A percentile compares a stretch with the other conserved stretches of the same genome.
Evolutionary conservation across 2,797 vertebrate species (phyloP).

Genomic region (Spatula versicolor): DNA sequence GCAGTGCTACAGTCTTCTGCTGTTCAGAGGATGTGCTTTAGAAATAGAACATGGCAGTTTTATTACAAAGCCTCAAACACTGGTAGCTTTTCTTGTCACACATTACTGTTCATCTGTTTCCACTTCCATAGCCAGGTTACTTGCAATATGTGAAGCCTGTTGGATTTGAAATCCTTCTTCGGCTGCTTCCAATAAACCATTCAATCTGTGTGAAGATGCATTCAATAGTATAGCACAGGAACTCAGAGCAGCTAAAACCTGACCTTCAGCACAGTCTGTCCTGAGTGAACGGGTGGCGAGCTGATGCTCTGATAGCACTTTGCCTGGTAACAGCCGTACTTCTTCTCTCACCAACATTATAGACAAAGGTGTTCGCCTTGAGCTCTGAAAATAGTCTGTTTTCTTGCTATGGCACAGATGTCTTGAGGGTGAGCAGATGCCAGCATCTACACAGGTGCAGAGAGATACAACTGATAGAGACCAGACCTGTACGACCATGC

Average conservation of each 20-base stretch:
- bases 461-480: not conserved
- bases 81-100: not conserved
- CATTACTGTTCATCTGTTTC: not conserved
- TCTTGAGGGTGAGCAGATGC: not conserved
- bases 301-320: not conserved
- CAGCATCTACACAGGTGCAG: not conserved
- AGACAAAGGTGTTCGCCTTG: not conserved
- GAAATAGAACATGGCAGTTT: not conserved
- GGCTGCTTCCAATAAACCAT: not conserved
- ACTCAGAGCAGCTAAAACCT: not conserved
- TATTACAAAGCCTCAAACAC: not conserved
- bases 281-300: not conserved
- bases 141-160: not conserved
- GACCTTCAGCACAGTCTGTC: not conserved
- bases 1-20: not conserved
- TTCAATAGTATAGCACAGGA: not conserved
- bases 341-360: not conserved
- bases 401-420: not conserved
- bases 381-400: not conserved
- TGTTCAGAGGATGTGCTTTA: not conserved
- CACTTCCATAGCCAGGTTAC: not conserved
- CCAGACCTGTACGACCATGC: not conserved
- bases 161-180: not conserved
- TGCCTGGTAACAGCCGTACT: not conserved
- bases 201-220: not conserved